Conservation (phyloP, 2,888 invertebrate species). For the Drosophila nigritarsus region DNA sequence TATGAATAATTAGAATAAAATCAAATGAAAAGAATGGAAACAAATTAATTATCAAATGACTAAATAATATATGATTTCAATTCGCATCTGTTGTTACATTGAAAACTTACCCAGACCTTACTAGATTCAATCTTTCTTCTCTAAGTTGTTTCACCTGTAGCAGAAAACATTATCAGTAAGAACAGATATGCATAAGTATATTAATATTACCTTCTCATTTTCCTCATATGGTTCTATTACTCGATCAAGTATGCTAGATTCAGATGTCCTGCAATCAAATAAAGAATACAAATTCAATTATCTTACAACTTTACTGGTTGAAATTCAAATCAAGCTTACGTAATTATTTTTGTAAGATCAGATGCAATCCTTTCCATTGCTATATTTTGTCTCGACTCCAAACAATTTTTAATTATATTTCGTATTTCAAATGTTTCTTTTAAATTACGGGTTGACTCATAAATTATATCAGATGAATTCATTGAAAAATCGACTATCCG, state of each 20-base stretch:
- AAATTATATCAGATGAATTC: fast-evolving
- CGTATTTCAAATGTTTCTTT: no score
- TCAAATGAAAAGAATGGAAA: background rate
- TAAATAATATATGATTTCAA: background rate
- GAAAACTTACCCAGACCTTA: background rate
- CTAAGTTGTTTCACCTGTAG: background rate
- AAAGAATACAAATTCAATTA: background rate
- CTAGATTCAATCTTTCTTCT: background rate
- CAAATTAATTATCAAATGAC: background rate
- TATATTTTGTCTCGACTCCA: background rate
- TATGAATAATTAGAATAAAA: background rate
- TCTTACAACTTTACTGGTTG: background rate
- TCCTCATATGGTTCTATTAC: background rate
- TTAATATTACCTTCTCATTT: background rate
- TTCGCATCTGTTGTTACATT: background rate
- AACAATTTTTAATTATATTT: background rate
- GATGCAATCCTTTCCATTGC: background rate
- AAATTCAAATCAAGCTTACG: background rate
- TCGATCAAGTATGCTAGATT: background rate
- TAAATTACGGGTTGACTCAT: background rate
- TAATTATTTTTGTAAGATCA: background rate
- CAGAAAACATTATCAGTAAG: background rate
- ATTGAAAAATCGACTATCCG: background rate
- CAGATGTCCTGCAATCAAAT: background rate
- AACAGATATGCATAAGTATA: background rate